Evolutionary conservation across 2,888 invertebrate species (phyloP), one percentile per base, ranked within the genome.

Genomic region (Monopis laevigella): DNA sequence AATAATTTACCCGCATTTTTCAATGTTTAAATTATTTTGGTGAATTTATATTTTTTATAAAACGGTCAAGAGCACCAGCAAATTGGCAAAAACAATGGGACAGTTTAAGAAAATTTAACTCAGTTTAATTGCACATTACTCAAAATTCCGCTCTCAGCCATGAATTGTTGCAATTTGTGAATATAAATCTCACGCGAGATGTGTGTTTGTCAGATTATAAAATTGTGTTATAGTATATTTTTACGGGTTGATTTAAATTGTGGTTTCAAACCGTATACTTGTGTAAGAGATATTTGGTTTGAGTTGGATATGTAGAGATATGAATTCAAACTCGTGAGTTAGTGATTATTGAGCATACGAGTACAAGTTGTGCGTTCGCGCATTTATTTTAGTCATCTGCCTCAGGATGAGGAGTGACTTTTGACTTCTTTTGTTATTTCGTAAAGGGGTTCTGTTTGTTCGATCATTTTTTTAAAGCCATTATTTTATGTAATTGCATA

Each of bases 391-490:
- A n/a, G n/a, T n/a, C n/a, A 24, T 48, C 49, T 50, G 67, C 69
- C 70, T 58, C 51, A 55, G 62, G 68, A 65, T 65, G 62, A 62
- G 59, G 59, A 55, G 59, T 59, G 62, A 63, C 56, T 65, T 62
- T 62, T 64, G 62, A 65, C 58, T 62, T 59, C 64, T 67, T 70
- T 69, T 69, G 66, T 68, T 55, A 12, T 36, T 19, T 21, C 5
- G 5, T 36, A 34, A 7, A 29, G 29, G 29, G 29, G n/a, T n/a
- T n/a, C n/a, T n/a, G n/a, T n/a, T n/a, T n/a, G n/a, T n/a, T n/a
- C n/a, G n/a, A n/a, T n/a, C n/a, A n/a, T n/a, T n/a, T n/a, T n/a
- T n/a, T n/a, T n/a, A n/a, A n/a, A n/a, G n/a, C n/a, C n/a, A n/a
- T n/a, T n/a, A n/a, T n/a, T n/a, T n/a, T n/a, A n/a, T n/a, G n/a